Evolutionary conservation across 2,888 invertebrate species (phyloP), one percentile per base, ranked within the genome.

Genomic region (Neocrepidodera transversa): DNA sequence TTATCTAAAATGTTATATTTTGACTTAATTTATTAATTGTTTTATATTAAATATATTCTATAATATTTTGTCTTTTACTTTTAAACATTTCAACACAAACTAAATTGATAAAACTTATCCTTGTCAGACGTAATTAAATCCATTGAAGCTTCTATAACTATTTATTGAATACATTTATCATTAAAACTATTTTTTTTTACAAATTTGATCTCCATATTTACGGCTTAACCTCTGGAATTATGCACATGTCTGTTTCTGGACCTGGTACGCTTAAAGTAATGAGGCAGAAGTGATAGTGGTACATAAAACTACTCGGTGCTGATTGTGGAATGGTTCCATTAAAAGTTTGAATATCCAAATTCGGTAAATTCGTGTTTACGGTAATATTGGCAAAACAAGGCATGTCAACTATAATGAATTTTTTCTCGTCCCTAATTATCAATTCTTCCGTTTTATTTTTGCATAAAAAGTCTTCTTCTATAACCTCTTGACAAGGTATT

Each of bases 321-420:
- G 60, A 43, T n/a, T 53, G 59, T 1, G 69, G 69, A 10, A 68
- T 30, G 10, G 67, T 69, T 6, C 69, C 70, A 23, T 71, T 69
- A 48, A 64, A 68, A 1, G 64, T 60, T 11, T 30, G 30, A 13
- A 68, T 59, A 58, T 65, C 66, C 36, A 69, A 66, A 58, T 68
- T 67, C 4, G 66, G 63, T 3, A 73, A 59, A 42, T 73, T 70
- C 1, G 74, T 70, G 40, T 66, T 68, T 4, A 77, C 59, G 7
- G 76, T 77, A 43, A 76, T 71, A 62, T 77, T 78, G 1, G 74
- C 71, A 40, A 77, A 72, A 62, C 78, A 78, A 4, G 77, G 78
- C 40, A 77, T 58, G 14, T 64, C 66, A 5, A 72, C 59, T 1
- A 48, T 63, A 2, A 65, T 57, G 11, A 65, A 65, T 10, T 55